Percentiles rank a stretch among this genome's conserved stretches.
These are phyloP conservation scores for Halcyon malimbica DNA, from an alignment of 2,113 vertebrate genomes.

Conservation along the genomic window DNA sequence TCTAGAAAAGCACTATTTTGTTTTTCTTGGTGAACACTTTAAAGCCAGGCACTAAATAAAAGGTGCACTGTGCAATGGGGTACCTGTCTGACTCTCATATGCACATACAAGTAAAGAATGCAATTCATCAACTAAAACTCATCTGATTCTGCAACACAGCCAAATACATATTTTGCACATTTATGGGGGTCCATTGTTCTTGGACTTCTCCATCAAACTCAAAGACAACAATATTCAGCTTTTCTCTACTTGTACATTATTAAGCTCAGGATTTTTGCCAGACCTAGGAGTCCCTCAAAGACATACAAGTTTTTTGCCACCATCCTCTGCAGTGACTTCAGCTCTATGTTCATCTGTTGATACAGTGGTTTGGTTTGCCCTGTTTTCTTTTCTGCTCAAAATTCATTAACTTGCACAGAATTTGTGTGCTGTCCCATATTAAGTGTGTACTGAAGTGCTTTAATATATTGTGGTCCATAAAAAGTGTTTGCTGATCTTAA, in stretches of 20 bases:
- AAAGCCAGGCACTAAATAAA: not conserved
- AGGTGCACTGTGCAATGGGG: not conserved
- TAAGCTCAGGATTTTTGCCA: not conserved
- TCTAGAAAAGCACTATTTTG: not conserved
- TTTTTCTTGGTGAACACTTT: not conserved
- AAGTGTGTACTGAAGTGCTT: not conserved
- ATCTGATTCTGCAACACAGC: not conserved
- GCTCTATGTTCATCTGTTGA: not conserved
- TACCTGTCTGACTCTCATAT: not conserved
- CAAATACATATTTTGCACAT: not conserved
- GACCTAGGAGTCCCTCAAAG: not conserved
- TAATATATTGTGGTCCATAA: not conserved
- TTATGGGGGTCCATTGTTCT: accelerated
- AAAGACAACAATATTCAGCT: not conserved
- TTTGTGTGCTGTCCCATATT: not conserved
- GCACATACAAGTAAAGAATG: accelerated
- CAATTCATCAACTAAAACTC: not conserved
- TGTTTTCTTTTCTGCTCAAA: not conserved
- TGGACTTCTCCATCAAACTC: not conserved
- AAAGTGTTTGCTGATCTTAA: not conserved
- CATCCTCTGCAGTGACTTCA: not conserved
- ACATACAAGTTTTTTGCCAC: accelerated
- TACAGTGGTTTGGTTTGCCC: not conserved
- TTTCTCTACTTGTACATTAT: not conserved
- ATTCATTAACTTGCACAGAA: not conserved